A percentile compares a stretch with the other conserved stretches of the same genome.
Evolutionary conservation across 2,113 vertebrate species (phyloP).

Genomic region (Vimba vimba): DNA sequence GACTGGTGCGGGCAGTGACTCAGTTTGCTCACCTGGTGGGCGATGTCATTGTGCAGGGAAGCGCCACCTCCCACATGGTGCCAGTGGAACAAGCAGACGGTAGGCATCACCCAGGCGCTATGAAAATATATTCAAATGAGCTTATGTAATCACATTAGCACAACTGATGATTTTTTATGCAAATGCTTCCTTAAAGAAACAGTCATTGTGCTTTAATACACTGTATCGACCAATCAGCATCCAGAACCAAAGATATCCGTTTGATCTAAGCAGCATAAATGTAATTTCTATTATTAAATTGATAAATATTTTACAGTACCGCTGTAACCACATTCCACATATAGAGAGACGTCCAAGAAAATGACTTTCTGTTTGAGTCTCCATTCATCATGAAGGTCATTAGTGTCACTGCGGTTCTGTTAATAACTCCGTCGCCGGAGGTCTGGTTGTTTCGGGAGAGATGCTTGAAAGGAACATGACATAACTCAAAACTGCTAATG

Average conservation of each 20-base stretch:
- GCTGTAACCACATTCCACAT: background rate
- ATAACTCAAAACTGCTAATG: background rate
- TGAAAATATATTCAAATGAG: background rate
- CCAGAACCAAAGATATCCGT: background rate
- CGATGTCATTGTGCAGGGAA: constrained; percentile 88
- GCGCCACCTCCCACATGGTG: constrained; percentile 87
- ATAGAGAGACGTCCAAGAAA: background rate
- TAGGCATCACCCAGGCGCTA: constrained; percentile 68
- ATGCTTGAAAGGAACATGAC: constrained; percentile 1
- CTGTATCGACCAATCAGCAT: background rate
- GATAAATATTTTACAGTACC: background rate
- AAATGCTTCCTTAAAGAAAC: background rate
- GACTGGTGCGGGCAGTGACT: constrained; percentile 82
- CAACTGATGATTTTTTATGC: background rate
- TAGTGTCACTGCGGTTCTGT: background rate
- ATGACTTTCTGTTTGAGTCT: background rate
- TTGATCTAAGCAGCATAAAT: background rate
- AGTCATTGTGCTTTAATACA: background rate
- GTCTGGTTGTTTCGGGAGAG: background rate
- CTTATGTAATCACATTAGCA: background rate
- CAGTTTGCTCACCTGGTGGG: constrained; percentile 89
- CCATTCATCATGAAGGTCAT: constrained; percentile 4
- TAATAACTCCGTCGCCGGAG: constrained; percentile 1
- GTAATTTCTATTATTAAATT: background rate
- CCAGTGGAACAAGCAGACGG: constrained; percentile 88